phyloP scores from a whole-genome alignment of 2,113 vertebrate genomes.

The Brachyhypopomus gauderio region DNA sequence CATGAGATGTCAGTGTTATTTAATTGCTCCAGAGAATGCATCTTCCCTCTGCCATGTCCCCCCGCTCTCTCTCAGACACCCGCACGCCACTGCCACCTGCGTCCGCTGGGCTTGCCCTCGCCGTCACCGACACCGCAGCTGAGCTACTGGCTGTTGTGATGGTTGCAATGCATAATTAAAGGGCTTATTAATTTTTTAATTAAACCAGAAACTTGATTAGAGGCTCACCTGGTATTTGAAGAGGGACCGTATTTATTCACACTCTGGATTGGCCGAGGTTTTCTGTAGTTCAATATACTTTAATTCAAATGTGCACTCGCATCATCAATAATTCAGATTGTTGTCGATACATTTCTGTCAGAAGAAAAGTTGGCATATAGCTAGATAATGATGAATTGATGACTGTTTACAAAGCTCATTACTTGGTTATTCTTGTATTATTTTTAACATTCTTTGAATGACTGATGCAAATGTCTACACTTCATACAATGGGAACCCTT shows the following conservation, averaged over 20 bases:
- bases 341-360: slow-evolving; percentile 40
- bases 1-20: slow-evolving; percentile 66
- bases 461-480: slow-evolving; percentile 49
- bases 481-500: background rate
- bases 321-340: slow-evolving; percentile 68
- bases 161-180: slow-evolving; percentile 44
- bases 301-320: slow-evolving; percentile 60
- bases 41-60: slow-evolving; percentile 54
- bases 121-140: background rate
- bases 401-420: slow-evolving; percentile 53
- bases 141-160: slow-evolving; percentile 25
- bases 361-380: background rate
- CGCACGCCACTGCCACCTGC: background rate
- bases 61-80: background rate
- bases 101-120: background rate
- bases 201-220: slow-evolving; percentile 70
- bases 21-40: slow-evolving; percentile 74
- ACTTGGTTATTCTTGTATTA: slow-evolving; percentile 42
- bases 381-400: slow-evolving; percentile 60
- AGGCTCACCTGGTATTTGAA: slow-evolving; percentile 70
- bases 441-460: slow-evolving; percentile 57
- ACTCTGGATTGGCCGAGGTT: slow-evolving; percentile 63
- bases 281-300: slow-evolving; percentile 19
- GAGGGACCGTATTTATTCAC: slow-evolving; percentile 64
- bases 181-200: slow-evolving; percentile 56